Evolutionary conservation across 2,888 invertebrate genomes (phyloP), one percentile per base, ranked within the genome.

Genomic region (Halocaridina rubra): DNA sequence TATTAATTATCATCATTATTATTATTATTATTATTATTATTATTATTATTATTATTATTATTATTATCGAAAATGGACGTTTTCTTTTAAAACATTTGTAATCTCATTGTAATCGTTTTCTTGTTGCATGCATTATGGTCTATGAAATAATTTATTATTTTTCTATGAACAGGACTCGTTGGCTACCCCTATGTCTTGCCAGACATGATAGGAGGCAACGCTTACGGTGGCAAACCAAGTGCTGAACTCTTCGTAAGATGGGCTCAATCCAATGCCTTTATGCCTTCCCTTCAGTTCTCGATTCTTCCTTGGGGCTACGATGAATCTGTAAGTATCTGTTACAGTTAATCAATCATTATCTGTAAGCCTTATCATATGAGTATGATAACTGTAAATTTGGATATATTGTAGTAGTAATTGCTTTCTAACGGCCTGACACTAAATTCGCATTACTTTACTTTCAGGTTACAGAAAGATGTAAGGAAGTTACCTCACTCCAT

Each of bases 221-320:
- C 90, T 19, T 92, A 92, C 69, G 93, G 92, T 24, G 90, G 93
- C 0, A 89, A 80, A 81, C 89, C 87, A 8, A 90, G 90, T 32
- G 87, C 89, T 46, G 91, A 92, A 85, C 89, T 92, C n/a, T 95
- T 94, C 89, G 93, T 96, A 33, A 92, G 96, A 89, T 96, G 96
- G 96, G 92, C 95, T 71, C 94, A 96, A 90, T 94, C 95, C 0
- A 95, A 94, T 82, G 93, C 94, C 0, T 96, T 96, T 90, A 93
- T 97, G 92, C 96, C 96, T 0, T 92, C 93, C 0, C 93, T 96
- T 91, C 96, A 96, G 91, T 95, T 94, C 89, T 96, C 96, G 0
- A 94, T 93, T 84, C 93, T 93, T 0, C 96, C 96, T 0, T 97
- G 96, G 96, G 94, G 95, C 87, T 95, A 94, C 22, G 81, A 46